Percentiles rank a stretch among this genome's conserved stretches.
These are phyloP conservation scores for Saguinus midas DNA, from an alignment of 2,113 vertebrate genomes.

Conservation along the genomic window DNA sequence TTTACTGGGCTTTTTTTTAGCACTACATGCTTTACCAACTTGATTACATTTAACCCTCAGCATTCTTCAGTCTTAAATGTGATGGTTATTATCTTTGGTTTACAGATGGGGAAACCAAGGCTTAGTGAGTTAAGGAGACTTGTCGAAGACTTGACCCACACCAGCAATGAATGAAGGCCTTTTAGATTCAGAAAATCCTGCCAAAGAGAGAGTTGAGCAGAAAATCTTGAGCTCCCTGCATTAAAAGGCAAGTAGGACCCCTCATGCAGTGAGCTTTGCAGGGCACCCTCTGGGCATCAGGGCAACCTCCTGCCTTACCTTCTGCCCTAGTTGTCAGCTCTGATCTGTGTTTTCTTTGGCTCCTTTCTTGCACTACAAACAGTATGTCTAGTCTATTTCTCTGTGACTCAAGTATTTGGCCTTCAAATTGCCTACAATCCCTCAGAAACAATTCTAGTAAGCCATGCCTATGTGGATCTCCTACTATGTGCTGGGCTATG, in stretches of 20 bases:
- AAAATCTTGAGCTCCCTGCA: background rate
- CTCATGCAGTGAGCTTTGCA: background rate
- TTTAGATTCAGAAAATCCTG: background rate
- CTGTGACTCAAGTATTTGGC: background rate
- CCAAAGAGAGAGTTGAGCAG: background rate
- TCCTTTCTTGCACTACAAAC: slow-evolving; percentile 15
- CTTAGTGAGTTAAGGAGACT: slow-evolving; percentile 15
- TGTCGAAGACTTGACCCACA: background rate
- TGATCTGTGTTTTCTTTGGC: background rate
- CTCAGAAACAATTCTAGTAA: background rate
- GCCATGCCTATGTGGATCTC: background rate
- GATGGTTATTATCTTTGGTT: slow-evolving; percentile 4
- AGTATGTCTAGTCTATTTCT: slow-evolving; percentile 1
- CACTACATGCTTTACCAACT: background rate
- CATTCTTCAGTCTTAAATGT: background rate
- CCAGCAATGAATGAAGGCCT: background rate
- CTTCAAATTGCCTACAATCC: background rate
- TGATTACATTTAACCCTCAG: slow-evolving; percentile 30
- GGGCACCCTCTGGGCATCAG: background rate
- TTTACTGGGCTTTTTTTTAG: slow-evolving; percentile 32
- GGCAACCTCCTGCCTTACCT: background rate
- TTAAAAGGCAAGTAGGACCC: slow-evolving; percentile 11
- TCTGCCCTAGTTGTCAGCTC: background rate
- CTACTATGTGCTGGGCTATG: background rate
- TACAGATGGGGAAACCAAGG: slow-evolving; percentile 1